These are phyloP conservation scores for Anthophora plumipes DNA, from an alignment of 2,888 invertebrate species.

Conservation along the genomic window DNA sequence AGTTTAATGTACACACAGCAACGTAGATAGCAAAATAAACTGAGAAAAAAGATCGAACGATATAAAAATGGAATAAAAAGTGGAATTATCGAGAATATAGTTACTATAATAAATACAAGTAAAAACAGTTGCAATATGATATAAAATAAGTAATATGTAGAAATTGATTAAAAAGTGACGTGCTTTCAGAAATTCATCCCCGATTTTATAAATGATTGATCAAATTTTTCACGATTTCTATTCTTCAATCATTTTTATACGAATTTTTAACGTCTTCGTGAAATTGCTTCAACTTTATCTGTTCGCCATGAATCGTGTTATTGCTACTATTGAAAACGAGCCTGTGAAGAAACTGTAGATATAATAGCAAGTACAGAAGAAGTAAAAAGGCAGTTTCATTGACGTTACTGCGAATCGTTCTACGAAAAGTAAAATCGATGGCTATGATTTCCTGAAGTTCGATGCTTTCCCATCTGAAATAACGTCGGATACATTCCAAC, in stretches of 20 bases:
- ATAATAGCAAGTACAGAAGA: constrained; percentile 12
- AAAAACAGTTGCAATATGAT: neutral
- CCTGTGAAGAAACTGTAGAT: constrained; percentile 1
- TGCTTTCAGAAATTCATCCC: too few species aligned
- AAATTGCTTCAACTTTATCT: neutral
- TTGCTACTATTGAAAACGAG: constrained; percentile 6
- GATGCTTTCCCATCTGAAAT: constrained; percentile 40
- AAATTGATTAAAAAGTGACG: too few species aligned
- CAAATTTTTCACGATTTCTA: neutral
- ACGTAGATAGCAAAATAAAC: neutral
- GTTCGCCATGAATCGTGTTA: neutral
- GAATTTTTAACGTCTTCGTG: neutral
- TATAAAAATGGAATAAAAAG: neutral
- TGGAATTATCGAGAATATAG: neutral
- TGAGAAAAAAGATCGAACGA: neutral
- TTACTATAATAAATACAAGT: neutral
- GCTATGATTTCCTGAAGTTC: constrained; percentile 50
- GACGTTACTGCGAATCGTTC: constrained; percentile 48
- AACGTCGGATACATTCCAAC: constrained; percentile 33
- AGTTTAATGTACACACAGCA: neutral
- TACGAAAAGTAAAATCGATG: constrained; percentile 61
- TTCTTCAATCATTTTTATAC: neutral
- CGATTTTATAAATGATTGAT: neutral
- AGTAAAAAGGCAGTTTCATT: constrained; percentile 25
- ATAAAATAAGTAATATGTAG: too few species aligned